Percentiles rank a stretch among this genome's conserved stretches.
Evolutionary conservation across 2,113 vertebrate species (phyloP).

Genomic region (Lota lota): DNA sequence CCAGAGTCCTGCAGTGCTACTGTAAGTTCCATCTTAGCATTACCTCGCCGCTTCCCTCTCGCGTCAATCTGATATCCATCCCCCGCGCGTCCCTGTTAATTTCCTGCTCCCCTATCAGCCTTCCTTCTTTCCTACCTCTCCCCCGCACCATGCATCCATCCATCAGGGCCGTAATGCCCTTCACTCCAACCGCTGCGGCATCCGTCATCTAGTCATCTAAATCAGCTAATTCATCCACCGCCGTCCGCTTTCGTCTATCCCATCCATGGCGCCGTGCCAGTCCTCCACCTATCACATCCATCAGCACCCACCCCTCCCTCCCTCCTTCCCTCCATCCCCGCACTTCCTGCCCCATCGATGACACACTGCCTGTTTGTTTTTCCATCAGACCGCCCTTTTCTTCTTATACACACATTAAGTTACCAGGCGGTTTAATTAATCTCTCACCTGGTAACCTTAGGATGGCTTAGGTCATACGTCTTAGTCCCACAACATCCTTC

Average conservation of each 20-base stretch:
- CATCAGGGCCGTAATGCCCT: not conserved
- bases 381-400: too few relatives aligned
- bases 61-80: too few relatives aligned
- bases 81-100: not conserved
- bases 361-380: too few relatives aligned
- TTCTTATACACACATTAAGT: too few relatives aligned
- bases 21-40: too few relatives aligned
- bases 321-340: not conserved
- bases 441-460: too few relatives aligned
- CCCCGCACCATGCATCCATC: conserved; percentile 21
- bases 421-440: too few relatives aligned
- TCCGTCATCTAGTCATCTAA: not conserved
- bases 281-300: too few relatives aligned
- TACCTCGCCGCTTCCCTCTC: too few relatives aligned
- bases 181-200: not conserved
- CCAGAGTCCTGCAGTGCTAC: too few relatives aligned
- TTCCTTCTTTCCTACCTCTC: conserved; percentile 16
- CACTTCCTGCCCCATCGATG: not conserved
- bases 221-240: not conserved
- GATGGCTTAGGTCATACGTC: not conserved
- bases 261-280: not conserved
- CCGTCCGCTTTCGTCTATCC: not conserved
- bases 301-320: conserved; percentile 27
- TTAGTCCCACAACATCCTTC: not conserved
- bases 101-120: conserved; percentile 11